These are phyloP conservation scores for Trissonchulus sp. DNA, from an alignment of 2,888 invertebrate genomes.

Conservation along the genomic window DNA sequence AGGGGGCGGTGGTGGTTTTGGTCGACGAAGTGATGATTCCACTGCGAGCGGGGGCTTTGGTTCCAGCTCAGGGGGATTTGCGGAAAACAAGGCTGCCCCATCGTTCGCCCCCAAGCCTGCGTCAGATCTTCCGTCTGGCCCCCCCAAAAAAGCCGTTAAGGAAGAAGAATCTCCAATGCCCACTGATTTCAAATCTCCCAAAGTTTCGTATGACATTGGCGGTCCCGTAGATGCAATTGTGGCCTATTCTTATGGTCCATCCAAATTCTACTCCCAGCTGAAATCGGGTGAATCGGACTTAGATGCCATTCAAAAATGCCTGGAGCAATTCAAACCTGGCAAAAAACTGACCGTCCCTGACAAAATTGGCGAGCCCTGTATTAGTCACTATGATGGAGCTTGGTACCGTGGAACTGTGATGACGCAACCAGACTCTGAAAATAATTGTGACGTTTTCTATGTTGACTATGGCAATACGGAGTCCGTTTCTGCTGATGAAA, in stretches of 20 bases:
- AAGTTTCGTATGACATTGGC: no score
- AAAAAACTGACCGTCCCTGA: slow-evolving; percentile 1
- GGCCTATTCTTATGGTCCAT: background rate
- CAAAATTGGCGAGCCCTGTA: slow-evolving; percentile 3
- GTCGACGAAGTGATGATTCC: background rate
- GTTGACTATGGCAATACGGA: slow-evolving; percentile 25
- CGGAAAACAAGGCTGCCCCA: no score
- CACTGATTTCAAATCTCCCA: no score
- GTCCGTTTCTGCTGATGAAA: background rate
- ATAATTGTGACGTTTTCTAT: background rate
- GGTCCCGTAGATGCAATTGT: no score
- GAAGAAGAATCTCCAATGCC: no score
- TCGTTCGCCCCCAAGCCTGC: no score
- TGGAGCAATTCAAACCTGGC: background rate
- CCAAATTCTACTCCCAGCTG: background rate
- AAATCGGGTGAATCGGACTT: background rate
- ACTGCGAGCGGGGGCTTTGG: background rate
- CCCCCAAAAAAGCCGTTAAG: no score
- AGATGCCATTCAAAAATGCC: background rate
- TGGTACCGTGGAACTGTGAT: slow-evolving; percentile 18
- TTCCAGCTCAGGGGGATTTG: no score
- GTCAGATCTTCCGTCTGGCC: no score
- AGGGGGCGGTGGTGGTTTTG: background rate
- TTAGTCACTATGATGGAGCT: background rate
- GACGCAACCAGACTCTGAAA: background rate